Base-by-base conservation (phyloP, 2,888 invertebrate species). In the Eumerus sabulonum region DNA sequence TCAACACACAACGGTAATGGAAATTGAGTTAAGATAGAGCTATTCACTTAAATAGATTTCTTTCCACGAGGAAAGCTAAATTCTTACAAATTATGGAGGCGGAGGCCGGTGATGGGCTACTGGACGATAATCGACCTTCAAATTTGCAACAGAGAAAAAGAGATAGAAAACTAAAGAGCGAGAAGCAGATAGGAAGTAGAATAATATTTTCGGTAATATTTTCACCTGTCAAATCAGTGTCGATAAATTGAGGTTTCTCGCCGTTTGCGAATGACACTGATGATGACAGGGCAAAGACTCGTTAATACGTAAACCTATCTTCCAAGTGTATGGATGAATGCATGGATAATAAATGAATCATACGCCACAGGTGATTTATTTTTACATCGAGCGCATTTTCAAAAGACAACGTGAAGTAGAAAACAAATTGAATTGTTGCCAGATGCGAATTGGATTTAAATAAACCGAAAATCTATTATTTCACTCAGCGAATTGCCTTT, bases 191-290 rank as follows among this genome's bases (percentile, higher is more conserved):
- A n/a, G 19, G 40, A n/a, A n/a, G n/a, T n/a, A n/a, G n/a, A n/a
- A n/a, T n/a, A n/a, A 48, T 47, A 40, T 42, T 51, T 62, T 73
- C 67, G 67, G 63, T 67, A 68, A 73, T 77, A 73, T 77, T 77
- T 77, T 72, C 73, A 73, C 73, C 73, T 77, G 77, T 77, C 77
- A 77, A 73, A 77, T 77, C 63, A 77, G 57, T 73, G 77, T 77
- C 77, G 73, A 73, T 77, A 73, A 77, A 77, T 72, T 72, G n/a
- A 27, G 73, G 63, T 63, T 72, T 77, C 7, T 68, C 67, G 38
- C 57, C 63, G 73, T 59, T 73, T 72, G 66, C 44, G 57, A 66
- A 45, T 76, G 71, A 60, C 70, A 70, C 63, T 57, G 70, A 70
- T 64, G 59, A 70, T 64, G 76, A 72, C 77, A 73, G 63, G 72